Conservation (phyloP, 2,797 vertebrate genomes). For the Muraenolepis orangiensis region DNA sequence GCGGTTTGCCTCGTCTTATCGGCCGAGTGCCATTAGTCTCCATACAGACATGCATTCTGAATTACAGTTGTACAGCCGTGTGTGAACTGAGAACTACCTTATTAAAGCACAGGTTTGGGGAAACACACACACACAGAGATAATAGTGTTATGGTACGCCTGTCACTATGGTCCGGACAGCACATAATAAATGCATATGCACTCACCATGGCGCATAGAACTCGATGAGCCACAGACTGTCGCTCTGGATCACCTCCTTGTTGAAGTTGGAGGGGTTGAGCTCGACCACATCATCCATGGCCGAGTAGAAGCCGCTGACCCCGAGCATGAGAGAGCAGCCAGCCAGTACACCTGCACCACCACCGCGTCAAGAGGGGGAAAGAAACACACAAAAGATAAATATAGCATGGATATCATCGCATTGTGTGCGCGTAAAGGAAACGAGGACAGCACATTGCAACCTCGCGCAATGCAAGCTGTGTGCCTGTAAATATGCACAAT, state of each 20-base stretch:
- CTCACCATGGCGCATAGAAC: conserved; percentile 98
- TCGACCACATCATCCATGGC: conserved; percentile 90
- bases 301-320: conserved; percentile 81
- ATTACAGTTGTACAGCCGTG: background rate
- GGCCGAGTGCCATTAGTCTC: background rate
- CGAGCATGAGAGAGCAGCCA: conserved; percentile 80
- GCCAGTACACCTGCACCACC: conserved; percentile 77
- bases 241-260: conserved; percentile 91
- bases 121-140: background rate
- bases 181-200: conserved; percentile 19
- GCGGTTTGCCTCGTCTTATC: background rate
- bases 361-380: background rate
- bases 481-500: background rate
- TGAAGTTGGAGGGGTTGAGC: conserved; percentile 89
- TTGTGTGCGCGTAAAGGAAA: no score
- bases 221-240: conserved; percentile 93
- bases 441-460: background rate
- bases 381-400: background rate
- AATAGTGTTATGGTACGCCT: background rate
- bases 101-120: background rate
- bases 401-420: no score
- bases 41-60: background rate
- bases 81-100: background rate
- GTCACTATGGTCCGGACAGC: no score
- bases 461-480: background rate